These are phyloP conservation scores for Cryptomyrus ogoouensis DNA, from an alignment of 2,113 vertebrate species.

Conservation along the genomic window DNA sequence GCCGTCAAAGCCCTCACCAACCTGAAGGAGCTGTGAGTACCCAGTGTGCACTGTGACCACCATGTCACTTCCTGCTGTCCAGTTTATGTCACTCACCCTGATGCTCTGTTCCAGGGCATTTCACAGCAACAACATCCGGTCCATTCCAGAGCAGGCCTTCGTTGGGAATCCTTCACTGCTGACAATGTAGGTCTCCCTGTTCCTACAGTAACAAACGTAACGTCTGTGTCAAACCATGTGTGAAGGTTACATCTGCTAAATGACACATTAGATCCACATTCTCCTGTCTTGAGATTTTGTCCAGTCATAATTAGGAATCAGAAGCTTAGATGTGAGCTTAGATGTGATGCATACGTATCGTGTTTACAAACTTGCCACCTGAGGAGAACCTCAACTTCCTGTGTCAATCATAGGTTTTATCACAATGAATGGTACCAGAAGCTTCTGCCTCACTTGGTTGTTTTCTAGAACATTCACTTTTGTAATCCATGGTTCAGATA, in stretches of 20 bases:
- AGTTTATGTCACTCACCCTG: constrained; percentile 15
- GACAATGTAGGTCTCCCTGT: constrained; percentile 66
- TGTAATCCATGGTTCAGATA: background rate
- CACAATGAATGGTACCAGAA: background rate
- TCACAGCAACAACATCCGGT: constrained; percentile 75
- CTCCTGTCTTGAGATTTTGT: background rate
- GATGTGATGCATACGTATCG: background rate
- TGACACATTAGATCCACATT: background rate
- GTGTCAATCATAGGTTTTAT: background rate
- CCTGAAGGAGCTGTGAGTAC: constrained; percentile 78
- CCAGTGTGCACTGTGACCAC: constrained; percentile 10
- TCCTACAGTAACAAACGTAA: background rate
- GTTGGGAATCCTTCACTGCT: constrained; percentile 71
- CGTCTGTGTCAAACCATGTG: background rate
- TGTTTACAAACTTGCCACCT: background rate
- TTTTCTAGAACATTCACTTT: background rate
- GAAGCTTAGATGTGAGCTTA: background rate
- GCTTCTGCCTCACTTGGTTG: background rate
- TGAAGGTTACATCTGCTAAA: background rate
- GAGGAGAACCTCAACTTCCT: background rate
- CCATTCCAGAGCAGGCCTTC: constrained; percentile 72
- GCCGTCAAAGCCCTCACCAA: constrained; percentile 68
- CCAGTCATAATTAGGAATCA: background rate
- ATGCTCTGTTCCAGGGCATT: constrained; percentile 61
- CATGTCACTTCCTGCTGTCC: constrained; percentile 26